Conservation (phyloP, 2,888 invertebrate genomes). For the Phorcus lineatus region DNA sequence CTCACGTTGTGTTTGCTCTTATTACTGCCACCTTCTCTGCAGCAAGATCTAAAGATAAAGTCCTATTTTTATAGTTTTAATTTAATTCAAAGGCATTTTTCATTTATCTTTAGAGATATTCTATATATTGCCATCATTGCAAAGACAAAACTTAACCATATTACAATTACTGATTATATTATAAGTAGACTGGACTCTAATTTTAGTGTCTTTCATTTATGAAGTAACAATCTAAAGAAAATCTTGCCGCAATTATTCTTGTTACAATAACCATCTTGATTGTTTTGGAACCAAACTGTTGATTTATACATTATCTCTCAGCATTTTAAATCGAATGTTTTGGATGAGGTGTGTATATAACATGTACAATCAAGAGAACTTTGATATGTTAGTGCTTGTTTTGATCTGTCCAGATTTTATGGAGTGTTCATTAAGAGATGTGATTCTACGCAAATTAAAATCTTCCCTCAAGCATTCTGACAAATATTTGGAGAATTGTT, state of each 20-base stretch:
- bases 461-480: too few species aligned
- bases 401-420: neutral
- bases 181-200: too few species aligned
- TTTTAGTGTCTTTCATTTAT: too few species aligned
- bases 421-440: too few species aligned
- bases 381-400: neutral
- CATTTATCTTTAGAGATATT: neutral
- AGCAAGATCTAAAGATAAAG: slow-evolving; percentile 31
- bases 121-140: neutral
- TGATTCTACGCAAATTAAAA: too few species aligned
- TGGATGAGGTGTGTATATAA: neutral
- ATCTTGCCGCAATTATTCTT: too few species aligned
- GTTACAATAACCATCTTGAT: too few species aligned
- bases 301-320: too few species aligned
- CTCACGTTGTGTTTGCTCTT: slow-evolving; percentile 84
- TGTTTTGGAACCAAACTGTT: too few species aligned
- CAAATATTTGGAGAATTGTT: too few species aligned
- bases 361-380: too few species aligned
- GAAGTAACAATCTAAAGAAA: too few species aligned
- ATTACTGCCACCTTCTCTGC: slow-evolving; percentile 52
- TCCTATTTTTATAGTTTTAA: slow-evolving; percentile 28
- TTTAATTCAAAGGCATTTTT: neutral
- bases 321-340: neutral
- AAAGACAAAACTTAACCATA: neutral
- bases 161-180: neutral